Base-by-base conservation (phyloP, 2,797 vertebrate genomes). In the Erethizon dorsatum region DNA sequence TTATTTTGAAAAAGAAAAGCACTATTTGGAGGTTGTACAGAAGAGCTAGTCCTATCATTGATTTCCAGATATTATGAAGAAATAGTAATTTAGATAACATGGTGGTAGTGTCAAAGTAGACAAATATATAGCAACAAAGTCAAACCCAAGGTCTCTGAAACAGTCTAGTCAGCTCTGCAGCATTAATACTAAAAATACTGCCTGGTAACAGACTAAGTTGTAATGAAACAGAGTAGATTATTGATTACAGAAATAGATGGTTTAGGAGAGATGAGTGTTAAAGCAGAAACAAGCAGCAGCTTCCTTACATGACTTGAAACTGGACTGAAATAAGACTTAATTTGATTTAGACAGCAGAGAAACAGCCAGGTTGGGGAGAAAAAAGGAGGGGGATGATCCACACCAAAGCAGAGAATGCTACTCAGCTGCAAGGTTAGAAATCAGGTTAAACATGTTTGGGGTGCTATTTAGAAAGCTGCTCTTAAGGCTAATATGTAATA, bases 231-330 rank as follows among this genome's bases (percentile, higher is more conserved):
- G 63, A 95, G 63, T 7, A 83, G 69, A 91, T 24, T 52, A 92
- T n/a, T 0, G 2, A 91, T 91, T 78, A 67, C 26, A 90, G 92
- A 94, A 90, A 86, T 5, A 91, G 87, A 61, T 61, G 18, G 56
- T 96, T 94, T 73, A 67, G 88, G 54, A 95, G 45, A 83, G 57
- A 94, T 31, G 37, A 86, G 61, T 37, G 45, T 24, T 61, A 94
- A 88, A n/a, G 41, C 63, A 71, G n/a, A 82, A 89, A 45, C 22
- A 83, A 73, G 63, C 1, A 92, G 87, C 33, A 61, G 65, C 63
- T 96, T 95, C 92, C 73, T 94, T 94, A 11, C 41, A n/a, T 89
- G 89, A 93, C 69, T 54, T 80, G 77, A 50, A 83, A 91, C 18
- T 83, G 69, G 15, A 56, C 0, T 91, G 88, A 91, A 95, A 90